phyloP scores from a whole-genome alignment of 2,113 vertebrate species.

The Lutjanus erythropterus region DNA sequence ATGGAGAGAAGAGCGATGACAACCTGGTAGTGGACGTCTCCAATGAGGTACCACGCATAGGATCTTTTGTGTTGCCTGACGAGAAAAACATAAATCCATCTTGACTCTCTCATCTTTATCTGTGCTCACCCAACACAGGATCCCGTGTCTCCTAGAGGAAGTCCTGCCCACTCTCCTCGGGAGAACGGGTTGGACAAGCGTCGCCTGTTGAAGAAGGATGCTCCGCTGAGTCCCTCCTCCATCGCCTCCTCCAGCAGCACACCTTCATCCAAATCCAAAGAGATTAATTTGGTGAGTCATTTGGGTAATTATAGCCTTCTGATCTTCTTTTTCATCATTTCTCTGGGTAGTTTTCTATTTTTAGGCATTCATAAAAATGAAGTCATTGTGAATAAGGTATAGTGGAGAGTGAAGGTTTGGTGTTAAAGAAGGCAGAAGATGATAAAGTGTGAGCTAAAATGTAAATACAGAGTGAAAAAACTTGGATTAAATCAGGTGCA shows the following conservation, averaged over 20 bases:
- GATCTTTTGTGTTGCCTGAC: neutral
- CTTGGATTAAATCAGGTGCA: neutral
- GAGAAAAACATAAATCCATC: neutral
- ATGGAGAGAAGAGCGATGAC: slow-evolving; percentile 95
- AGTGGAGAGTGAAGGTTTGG: neutral
- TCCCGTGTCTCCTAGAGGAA: slow-evolving; percentile 90
- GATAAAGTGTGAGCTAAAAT: neutral
- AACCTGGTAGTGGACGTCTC: slow-evolving; percentile 96
- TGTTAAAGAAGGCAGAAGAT: neutral
- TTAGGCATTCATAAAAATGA: slow-evolving; percentile 12
- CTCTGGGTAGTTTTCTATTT: slow-evolving; percentile 40
- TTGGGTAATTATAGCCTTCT: slow-evolving; percentile 26
- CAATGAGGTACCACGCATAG: slow-evolving; percentile 88
- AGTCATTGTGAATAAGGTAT: neutral
- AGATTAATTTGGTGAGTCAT: slow-evolving; percentile 89
- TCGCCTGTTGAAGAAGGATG: slow-evolving; percentile 91
- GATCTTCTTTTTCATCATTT: slow-evolving; percentile 40
- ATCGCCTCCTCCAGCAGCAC: slow-evolving; percentile 97
- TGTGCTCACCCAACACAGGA: slow-evolving; percentile 83
- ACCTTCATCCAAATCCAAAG: slow-evolving; percentile 97
- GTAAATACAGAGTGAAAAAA: neutral
- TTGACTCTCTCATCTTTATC: neutral
- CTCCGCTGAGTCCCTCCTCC: slow-evolving; percentile 94
- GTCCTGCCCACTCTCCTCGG: slow-evolving; percentile 93
- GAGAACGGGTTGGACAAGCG: slow-evolving; percentile 95